Conservation (phyloP, 2,113 vertebrate species). For the Gymnarchus niloticus region DNA sequence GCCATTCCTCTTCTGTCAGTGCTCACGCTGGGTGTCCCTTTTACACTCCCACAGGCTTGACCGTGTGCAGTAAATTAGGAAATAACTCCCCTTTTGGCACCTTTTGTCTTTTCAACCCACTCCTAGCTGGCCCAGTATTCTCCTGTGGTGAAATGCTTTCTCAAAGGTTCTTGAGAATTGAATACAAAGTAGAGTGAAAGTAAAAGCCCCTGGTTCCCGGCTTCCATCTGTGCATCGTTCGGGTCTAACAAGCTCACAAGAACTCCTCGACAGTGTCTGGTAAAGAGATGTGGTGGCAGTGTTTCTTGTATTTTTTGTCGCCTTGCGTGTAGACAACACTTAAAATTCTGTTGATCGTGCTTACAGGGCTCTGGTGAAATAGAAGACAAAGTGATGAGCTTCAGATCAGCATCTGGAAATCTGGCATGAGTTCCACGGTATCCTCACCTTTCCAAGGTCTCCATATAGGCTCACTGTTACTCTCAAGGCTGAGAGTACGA, state of each 20-base stretch:
- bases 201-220: background rate
- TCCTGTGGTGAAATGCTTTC: background rate
- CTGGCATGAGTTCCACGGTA: too few relatives aligned
- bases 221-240: background rate
- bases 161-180: background rate
- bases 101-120: background rate
- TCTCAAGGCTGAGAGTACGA: background rate
- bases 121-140: background rate
- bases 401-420: background rate
- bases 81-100: background rate
- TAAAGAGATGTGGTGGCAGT: background rate
- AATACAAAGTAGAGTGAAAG: background rate
- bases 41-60: background rate
- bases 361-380: background rate
- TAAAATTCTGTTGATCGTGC: slow-evolving; percentile 1
- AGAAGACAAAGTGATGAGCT: background rate
- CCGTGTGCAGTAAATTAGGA: background rate
- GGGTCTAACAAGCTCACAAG: background rate
- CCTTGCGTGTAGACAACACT: background rate
- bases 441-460: background rate
- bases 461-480: background rate
- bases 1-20: background rate
- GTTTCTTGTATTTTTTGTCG: background rate
- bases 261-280: background rate
- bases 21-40: background rate